Conservation (phyloP, 2,113 vertebrate genomes). For the Helogale parvula region DNA sequence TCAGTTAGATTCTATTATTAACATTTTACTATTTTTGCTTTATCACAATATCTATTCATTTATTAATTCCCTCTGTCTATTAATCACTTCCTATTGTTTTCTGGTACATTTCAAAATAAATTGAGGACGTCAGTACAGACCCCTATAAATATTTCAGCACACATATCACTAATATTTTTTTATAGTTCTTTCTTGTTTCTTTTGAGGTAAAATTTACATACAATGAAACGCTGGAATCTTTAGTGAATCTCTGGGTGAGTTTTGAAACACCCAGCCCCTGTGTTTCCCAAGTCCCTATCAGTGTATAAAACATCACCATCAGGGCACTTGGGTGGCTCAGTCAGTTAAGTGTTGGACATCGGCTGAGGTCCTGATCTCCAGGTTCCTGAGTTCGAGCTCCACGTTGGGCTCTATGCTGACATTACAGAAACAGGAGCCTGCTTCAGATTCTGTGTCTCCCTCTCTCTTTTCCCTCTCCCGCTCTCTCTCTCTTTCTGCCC, state of each 20-base stretch:
- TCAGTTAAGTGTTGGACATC: too few relatives aligned
- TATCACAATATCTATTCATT: background rate
- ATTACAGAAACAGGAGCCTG: too few relatives aligned
- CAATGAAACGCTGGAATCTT: background rate
- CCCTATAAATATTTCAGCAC: constrained; percentile 10
- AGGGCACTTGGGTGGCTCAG: background rate
- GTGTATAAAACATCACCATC: background rate
- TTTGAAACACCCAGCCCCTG: background rate
- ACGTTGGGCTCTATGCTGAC: too few relatives aligned
- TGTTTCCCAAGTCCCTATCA: background rate
- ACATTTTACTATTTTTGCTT: constrained; percentile 35
- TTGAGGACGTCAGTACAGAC: background rate
- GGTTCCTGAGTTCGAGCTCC: too few relatives aligned
- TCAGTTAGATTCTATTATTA: background rate
- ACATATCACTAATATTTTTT: background rate
- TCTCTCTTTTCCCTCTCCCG: too few relatives aligned
- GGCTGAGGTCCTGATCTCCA: too few relatives aligned
- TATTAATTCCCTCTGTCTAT: constrained; percentile 17
- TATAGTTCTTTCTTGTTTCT: background rate
- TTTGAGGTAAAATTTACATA: constrained; percentile 29
- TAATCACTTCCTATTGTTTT: background rate
- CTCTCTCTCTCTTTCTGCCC: too few relatives aligned
- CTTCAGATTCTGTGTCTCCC: too few relatives aligned
- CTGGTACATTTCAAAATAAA: constrained; percentile 23
- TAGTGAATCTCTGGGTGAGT: background rate